Base-by-base conservation (phyloP, 2,113 vertebrate genomes). In the Callaeas wilsoni region DNA sequence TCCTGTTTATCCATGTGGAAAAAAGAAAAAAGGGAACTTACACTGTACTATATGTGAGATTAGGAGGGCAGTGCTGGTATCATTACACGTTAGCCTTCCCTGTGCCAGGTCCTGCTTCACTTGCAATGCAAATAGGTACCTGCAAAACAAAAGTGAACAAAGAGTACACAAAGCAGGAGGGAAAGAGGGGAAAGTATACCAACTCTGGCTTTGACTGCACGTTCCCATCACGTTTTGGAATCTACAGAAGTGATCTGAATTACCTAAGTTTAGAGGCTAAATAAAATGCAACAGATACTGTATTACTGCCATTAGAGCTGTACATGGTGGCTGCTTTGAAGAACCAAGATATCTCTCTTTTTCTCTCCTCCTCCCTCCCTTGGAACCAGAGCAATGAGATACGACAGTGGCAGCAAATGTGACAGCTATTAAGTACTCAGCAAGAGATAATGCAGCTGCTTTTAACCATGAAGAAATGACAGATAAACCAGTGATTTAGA, bases 101-200 rank as follows among this genome's bases (percentile, higher is more conserved):
- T 98, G 98, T 79, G 98, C 98, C 97, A 99, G 92, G 95, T 99
- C 99, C 97, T 99, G 99, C 97, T 99, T 99, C 95, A 99, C 98
- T 96, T 99, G 99, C 81, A 99, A 98, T 37, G 99, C 99, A 97
- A 99, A 99, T 93, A 99, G 98, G 98, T 99, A 99, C 98, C 99
- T 99, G 97, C 26, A 93, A 94, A 96, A 94, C 30, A 96, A 53
- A 96, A 77, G 89, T 2, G 57, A 92, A 73, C 47, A 69, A 85
- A 78, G 27, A 33, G 27, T 67, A 90, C 23, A 73, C 32, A 52
- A 77, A 86, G 29, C 16, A 26, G 5, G 15, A 89, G n/a, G 20
- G 11, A 83, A 88, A 93, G 67, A 57, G 8, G 21, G 44, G 12
- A 44, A 78, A 59, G 9, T 32, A 75, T 25, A 6, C 19, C 42